Conservation (phyloP, 1,140 invertebrate species). For the Palaemon carinicauda region DNA sequence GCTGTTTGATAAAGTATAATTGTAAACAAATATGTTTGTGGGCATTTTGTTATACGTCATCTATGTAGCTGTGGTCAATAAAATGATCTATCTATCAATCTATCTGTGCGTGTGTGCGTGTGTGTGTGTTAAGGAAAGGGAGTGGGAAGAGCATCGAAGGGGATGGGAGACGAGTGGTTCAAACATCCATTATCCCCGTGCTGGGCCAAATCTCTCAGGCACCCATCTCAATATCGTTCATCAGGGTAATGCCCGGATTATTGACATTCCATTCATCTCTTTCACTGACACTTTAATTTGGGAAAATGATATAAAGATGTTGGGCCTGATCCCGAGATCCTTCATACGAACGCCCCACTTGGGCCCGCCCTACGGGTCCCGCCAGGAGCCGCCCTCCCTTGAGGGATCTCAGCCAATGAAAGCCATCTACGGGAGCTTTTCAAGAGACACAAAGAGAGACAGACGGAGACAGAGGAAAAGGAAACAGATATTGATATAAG, state of each 20-base stretch:
- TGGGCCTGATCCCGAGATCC: slow-evolving; percentile 35
- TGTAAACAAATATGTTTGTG: no score
- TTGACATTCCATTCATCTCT: slow-evolving; percentile 53
- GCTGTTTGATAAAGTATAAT: no score
- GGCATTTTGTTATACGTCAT: no score
- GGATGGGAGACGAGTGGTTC: no score
- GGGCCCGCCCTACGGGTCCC: background rate
- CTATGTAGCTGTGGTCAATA: no score
- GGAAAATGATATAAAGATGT: slow-evolving; percentile 57
- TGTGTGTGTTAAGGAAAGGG: background rate
- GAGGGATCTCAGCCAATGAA: no score
- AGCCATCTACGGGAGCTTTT: no score
- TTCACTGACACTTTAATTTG: slow-evolving; percentile 54
- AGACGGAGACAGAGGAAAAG: background rate
- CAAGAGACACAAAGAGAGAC: background rate
- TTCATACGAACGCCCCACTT: background rate
- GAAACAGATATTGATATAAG: background rate
- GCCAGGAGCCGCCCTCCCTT: no score
- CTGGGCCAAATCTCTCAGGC: slow-evolving; percentile 28
- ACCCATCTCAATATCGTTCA: slow-evolving; percentile 46
- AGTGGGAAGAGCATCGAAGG: background rate
- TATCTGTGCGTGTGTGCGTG: background rate
- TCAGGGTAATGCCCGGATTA: slow-evolving; percentile 48
- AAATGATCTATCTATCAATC: no score
- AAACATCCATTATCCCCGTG: slow-evolving; percentile 30